Percentiles rank a stretch among this genome's conserved stretches.
Conservation (phyloP, 1,140 invertebrate genomes). For the Danaus plexippus region DNA sequence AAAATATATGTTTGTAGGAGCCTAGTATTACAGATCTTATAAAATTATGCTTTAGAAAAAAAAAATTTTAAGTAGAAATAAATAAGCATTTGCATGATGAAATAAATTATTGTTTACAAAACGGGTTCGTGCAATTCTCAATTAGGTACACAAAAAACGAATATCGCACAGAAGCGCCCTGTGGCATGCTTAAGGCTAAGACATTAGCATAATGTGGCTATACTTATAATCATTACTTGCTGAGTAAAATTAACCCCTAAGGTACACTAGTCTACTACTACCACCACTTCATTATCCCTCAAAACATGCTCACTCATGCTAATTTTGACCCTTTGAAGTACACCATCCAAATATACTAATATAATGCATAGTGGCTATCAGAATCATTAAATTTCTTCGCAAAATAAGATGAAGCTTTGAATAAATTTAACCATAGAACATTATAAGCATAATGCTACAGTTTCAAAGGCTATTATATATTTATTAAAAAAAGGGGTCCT, state of each 20-base stretch:
- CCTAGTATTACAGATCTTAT: background rate
- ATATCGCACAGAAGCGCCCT: constrained; percentile 49
- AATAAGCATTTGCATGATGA: no score
- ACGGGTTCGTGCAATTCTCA: constrained; percentile 1
- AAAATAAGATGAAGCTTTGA: no score
- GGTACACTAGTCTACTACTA: constrained; percentile 53
- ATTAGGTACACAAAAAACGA: constrained; percentile 20
- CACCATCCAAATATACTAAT: constrained; percentile 26
- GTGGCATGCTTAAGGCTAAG: constrained; percentile 54
- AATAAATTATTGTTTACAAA: no score
- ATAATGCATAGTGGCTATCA: background rate
- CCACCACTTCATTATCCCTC: constrained; percentile 58
- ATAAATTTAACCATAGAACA: no score
- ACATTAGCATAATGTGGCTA: constrained; percentile 64
- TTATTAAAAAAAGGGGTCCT: no score
- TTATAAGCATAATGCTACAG: no score
- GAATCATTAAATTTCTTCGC: no score
- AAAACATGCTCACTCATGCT: constrained; percentile 56
- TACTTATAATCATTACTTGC: constrained; percentile 59
- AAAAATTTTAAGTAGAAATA: no score
- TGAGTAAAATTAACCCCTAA: constrained; percentile 64
- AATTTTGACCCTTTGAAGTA: constrained; percentile 61
- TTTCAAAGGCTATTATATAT: no score
- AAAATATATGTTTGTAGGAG: no score
- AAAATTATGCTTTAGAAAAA: constrained; percentile 2